Evolutionary conservation across 2,888 invertebrate genomes (phyloP).

Genomic region (Labia minor): DNA sequence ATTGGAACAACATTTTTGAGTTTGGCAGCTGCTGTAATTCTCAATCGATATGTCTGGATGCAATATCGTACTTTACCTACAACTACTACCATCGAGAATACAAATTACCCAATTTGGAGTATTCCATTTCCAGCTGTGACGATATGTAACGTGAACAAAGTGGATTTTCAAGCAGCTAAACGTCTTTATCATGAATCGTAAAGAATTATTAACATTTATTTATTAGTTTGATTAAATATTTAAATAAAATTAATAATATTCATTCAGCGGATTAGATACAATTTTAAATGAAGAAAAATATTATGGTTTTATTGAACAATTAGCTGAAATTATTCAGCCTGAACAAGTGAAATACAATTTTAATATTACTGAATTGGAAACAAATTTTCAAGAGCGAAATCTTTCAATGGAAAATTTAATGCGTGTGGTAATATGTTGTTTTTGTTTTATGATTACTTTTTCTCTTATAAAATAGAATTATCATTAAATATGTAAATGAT

Average conservation of each 20-base stretch:
- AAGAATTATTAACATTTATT: slow-evolving; percentile 17
- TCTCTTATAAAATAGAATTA: neutral
- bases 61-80: slow-evolving; percentile 25
- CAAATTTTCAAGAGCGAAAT: slow-evolving; percentile 18
- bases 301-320: slow-evolving; percentile 23
- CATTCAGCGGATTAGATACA: neutral
- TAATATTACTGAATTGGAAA: slow-evolving; percentile 21
- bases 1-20: neutral
- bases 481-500: neutral
- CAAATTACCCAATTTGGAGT: slow-evolving; percentile 26
- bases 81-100: slow-evolving; percentile 25
- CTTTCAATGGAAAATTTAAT: slow-evolving; percentile 24
- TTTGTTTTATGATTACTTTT: neutral
- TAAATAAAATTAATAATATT: too few species aligned
- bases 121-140: slow-evolving; percentile 27
- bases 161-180: slow-evolving; percentile 23
- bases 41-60: slow-evolving; percentile 24
- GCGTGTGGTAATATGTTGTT: slow-evolving; percentile 23
- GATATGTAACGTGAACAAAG: slow-evolving; percentile 26
- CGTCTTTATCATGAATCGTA: slow-evolving; percentile 22
- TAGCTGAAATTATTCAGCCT: slow-evolving; percentile 25
- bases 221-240: too few species aligned
- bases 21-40: slow-evolving; percentile 21
- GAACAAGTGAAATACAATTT: slow-evolving; percentile 21
- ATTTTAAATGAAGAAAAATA: slow-evolving; percentile 22